Evolutionary conservation across 2,888 invertebrate genomes (phyloP).

Genomic region (Nasonia oneida): DNA sequence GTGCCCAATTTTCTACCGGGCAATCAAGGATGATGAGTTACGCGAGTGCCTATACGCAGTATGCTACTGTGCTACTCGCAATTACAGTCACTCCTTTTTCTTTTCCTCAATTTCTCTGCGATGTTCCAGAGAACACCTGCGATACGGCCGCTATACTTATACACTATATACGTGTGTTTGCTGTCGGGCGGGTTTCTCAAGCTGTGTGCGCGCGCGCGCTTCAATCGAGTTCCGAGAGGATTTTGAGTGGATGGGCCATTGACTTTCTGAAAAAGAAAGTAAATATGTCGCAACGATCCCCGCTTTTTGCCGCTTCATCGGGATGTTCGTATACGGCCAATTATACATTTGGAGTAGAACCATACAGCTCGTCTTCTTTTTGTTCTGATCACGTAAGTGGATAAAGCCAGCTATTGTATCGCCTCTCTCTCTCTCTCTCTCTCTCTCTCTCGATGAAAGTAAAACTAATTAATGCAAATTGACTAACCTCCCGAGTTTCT

Average conservation of each 20-base stretch:
- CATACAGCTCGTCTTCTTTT: neutral
- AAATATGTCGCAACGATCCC: slow-evolving; percentile 42
- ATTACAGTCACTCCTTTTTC: slow-evolving; percentile 23
- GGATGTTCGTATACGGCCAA: slow-evolving; percentile 7
- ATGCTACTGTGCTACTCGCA: slow-evolving; percentile 2
- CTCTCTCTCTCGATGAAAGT: neutral
- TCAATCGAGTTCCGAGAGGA: neutral
- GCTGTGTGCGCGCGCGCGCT: neutral
- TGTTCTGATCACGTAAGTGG: slow-evolving; percentile 20
- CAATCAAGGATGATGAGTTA: slow-evolving; percentile 6
- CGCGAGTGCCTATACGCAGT: neutral
- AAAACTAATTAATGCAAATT: slow-evolving; percentile 8
- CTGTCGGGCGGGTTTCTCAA: neutral
- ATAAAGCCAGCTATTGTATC: neutral
- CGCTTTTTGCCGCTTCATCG: neutral
- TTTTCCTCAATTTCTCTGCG: slow-evolving; percentile 36
- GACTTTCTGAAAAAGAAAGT: slow-evolving; percentile 58
- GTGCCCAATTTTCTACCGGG: slow-evolving; percentile 33
- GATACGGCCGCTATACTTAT: neutral
- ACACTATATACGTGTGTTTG: neutral
- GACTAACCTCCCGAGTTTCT: neutral
- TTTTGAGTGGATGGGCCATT: slow-evolving; percentile 19
- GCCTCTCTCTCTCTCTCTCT: neutral
- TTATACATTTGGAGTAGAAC: neutral
- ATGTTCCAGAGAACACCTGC: neutral